A percentile compares a stretch with the other conserved stretches of the same genome.
These are phyloP conservation scores for Pempheris klunzingeri DNA, from an alignment of 2,797 vertebrate species.

Conservation along the genomic window DNA sequence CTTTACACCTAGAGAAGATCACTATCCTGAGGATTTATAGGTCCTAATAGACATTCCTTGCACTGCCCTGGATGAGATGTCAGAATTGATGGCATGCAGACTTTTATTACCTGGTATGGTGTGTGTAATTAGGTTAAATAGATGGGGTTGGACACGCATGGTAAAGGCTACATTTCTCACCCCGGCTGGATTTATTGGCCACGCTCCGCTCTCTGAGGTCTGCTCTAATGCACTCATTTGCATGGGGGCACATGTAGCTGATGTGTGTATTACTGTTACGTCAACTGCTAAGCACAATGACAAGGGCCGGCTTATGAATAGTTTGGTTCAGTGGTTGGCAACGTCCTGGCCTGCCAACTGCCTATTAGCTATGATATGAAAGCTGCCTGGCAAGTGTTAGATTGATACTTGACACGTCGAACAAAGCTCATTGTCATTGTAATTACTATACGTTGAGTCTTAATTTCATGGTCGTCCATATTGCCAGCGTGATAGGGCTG, in stretches of 20 bases:
- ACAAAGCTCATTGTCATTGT: conserved; percentile 86
- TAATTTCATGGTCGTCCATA: conserved; percentile 85
- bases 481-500: conserved; percentile 81
- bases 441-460: conserved; percentile 83
- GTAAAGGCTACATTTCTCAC: conserved; percentile 84
- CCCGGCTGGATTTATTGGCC: conserved; percentile 85
- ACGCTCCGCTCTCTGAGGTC: conserved; percentile 77
- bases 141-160: conserved; percentile 85
- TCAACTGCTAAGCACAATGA: conserved; percentile 78
- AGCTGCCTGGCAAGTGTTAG: conserved; percentile 81
- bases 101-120: conserved; percentile 87
- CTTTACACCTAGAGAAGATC: conserved; percentile 67
- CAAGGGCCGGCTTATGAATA: conserved; percentile 77
- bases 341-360: conserved; percentile 75
- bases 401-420: conserved; percentile 84
- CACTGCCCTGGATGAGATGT: conserved; percentile 80
- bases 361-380: conserved; percentile 84
- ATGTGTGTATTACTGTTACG: conserved; percentile 82
- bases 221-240: conserved; percentile 85
- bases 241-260: conserved; percentile 81
- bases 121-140: conserved; percentile 89
- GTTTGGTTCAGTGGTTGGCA: conserved; percentile 78
- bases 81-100: conserved; percentile 87
- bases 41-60: conserved; percentile 81
- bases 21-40: conserved; percentile 79